Evolutionary conservation across 1,140 invertebrate species (phyloP).

Genomic region (Diprion similis): DNA sequence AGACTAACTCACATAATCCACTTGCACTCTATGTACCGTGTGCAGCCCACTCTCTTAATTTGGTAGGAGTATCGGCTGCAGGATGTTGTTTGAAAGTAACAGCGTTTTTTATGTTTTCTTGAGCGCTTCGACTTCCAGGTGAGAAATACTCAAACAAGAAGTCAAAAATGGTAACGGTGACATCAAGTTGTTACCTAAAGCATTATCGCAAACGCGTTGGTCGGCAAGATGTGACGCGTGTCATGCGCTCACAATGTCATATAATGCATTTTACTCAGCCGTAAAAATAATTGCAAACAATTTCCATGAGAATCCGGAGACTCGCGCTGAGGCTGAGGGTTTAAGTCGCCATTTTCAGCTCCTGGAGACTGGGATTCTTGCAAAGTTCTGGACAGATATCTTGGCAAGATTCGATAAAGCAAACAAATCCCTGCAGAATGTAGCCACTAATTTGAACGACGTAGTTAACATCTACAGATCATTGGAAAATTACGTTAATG

Average conservation of each 20-base stretch:
- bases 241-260: conserved; percentile 2
- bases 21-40: conserved; percentile 32
- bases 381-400: conserved; percentile 8
- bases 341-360: conserved; percentile 8
- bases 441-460: not conserved
- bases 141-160: not conserved
- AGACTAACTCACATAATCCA: conserved; percentile 34
- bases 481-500: no score
- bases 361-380: conserved; percentile 10
- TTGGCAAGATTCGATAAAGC: conserved; percentile 8
- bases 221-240: conserved; percentile 13
- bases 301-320: not conserved
- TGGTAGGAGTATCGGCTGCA: conserved; percentile 14
- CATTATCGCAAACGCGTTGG: not conserved
- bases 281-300: not conserved
- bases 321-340: conserved; percentile 9
- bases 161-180: not conserved
- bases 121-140: not conserved
- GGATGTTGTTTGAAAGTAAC: not conserved
- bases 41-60: conserved; percentile 27
- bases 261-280: not conserved
- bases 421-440: conserved; percentile 1
- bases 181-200: not conserved
- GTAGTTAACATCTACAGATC: conserved; percentile 7
- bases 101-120: not conserved